phyloP scores from a whole-genome alignment of 2,888 invertebrate species.

The Linnaemya vulpina region DNA sequence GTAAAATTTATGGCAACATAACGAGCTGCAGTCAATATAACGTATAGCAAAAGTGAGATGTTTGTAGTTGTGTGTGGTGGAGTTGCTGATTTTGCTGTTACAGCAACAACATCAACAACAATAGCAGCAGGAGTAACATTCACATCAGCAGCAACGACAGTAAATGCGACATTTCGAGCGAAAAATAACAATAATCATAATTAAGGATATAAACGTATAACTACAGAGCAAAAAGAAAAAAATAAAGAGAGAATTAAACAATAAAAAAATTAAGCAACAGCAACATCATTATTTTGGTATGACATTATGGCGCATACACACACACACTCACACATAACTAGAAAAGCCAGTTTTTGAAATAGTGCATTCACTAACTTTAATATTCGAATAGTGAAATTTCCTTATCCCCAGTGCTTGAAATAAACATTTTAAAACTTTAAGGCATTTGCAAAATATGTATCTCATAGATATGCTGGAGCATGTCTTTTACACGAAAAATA shows the following conservation, averaged over 20 bases:
- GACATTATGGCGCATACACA: conserved; percentile 52
- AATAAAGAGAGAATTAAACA: conserved; percentile 40
- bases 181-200: conserved; percentile 82
- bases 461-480: too few species aligned
- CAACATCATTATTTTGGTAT: conserved; percentile 54
- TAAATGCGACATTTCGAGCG: conserved; percentile 79
- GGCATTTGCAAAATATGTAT: too few species aligned
- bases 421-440: too few species aligned
- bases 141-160: conserved; percentile 72
- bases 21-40: conserved; percentile 73
- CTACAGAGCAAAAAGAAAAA: conserved; percentile 42
- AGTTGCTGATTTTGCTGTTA: conserved; percentile 39
- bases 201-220: conserved; percentile 79
- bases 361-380: not conserved
- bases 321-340: not conserved
- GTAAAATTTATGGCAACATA: conserved; percentile 73
- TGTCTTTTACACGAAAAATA: too few species aligned
- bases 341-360: conserved; percentile 25
- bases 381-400: not conserved
- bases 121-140: conserved; percentile 49
- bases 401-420: too few species aligned
- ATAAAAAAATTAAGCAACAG: conserved; percentile 26
- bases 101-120: conserved; percentile 46
- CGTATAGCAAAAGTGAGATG: conserved; percentile 55
- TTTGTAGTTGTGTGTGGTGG: conserved; percentile 41